These are phyloP conservation scores for Leucopsar rothschildi DNA, from an alignment of 2,113 vertebrate genomes.

Conservation along the genomic window DNA sequence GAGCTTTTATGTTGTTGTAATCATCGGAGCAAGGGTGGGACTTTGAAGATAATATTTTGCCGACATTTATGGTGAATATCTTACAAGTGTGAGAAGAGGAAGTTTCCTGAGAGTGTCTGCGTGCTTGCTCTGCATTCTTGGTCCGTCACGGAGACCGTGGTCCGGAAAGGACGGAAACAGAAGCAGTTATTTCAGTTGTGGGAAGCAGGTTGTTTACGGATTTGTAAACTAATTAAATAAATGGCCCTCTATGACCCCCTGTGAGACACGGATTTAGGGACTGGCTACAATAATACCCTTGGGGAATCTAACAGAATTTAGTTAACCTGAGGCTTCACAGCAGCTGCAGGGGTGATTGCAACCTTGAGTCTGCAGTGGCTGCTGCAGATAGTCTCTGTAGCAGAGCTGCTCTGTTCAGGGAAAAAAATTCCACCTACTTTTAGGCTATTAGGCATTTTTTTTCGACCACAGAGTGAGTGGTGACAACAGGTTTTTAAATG, in stretches of 20 bases:
- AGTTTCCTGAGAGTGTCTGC: not conserved
- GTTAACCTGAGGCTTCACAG: not conserved
- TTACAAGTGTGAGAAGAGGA: not conserved
- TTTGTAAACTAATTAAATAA: not conserved
- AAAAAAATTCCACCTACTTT: not conserved
- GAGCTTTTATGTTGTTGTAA: not conserved
- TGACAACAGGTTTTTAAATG: not conserved
- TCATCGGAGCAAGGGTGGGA: not conserved
- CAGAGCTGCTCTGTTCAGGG: not conserved
- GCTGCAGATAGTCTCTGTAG: not conserved
- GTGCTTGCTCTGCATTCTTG: not conserved
- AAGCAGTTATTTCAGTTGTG: not conserved
- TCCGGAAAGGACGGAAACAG: not conserved
- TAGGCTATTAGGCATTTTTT: not conserved
- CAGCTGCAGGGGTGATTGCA: not conserved
- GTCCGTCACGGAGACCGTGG: fast-evolving
- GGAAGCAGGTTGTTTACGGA: not conserved
- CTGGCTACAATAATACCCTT: not conserved
- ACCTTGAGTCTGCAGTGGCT: not conserved
- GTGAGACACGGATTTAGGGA: fast-evolving
- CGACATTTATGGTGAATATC: not conserved
- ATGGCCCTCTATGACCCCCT: not conserved
- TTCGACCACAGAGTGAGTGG: not conserved
- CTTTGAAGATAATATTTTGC: not conserved
- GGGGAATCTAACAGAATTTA: not conserved